Evolutionary conservation across 2,888 invertebrate species (phyloP), one percentile per base, ranked within the genome.

Genomic region (Lasioglossum figueresi): DNA sequence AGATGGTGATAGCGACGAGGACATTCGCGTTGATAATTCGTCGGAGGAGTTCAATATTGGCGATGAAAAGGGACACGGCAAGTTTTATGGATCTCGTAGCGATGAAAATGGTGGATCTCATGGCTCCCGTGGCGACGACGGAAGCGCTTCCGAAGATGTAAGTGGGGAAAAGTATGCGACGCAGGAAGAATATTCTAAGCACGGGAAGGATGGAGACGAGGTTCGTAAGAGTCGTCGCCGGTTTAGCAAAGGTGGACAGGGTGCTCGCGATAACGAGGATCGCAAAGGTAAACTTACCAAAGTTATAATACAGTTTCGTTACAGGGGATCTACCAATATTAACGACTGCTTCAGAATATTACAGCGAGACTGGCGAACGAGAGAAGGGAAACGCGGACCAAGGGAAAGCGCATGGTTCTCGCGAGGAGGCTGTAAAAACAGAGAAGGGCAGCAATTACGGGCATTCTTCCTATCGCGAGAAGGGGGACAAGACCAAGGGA

Each of bases 401-500:
- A 88, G 96, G 95, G 27, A 95, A 95, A 48, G 95, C 96, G 80
- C 96, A 96, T 89, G 96, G 96, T 0, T 95, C 96, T 81, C 96
- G 96, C 86, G 95, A 96, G 77, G 95, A 96, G 87, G 94, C 95
- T 2, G 96, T 95, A 0, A 94, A 96, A 48, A 95, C 95, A 70
- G 95, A 96, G 89, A 95, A 96, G 87, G 97, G 96, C 8, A 96
- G 95, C 1, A 96, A 96, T 84, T 96, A 96, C 90, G 96, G 96
- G 1, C 95, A 96, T 89, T 96, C 96, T 88, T 96, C 96, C 79
- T 96, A 96, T 86, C 96, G 96, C 94, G 97, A 97, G 94, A 97
- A 97, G 93, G 97, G 97, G 0, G 96, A 97, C 85, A 97, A 97
- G 77, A 96, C 97, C 37, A 96, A 96, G 12, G 97, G 97, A 31